Evolutionary conservation across 1,140 invertebrate genomes (phyloP).

Genomic region (Drosophila melanogaster): Release_6_plus_ISO1_MT NC_004354.4:14594501-14595000

Average conservation of each 20-base stretch:
- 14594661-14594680: conserved; percentile 42
- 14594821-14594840: background rate
- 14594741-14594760: too few relatives aligned
- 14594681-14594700: conserved; percentile 7
- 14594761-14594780: background rate
- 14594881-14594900: background rate
- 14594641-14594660: conserved; percentile 3
- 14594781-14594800: background rate
- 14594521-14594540: background rate
- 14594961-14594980: background rate
- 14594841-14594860: background rate
- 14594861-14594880: background rate
- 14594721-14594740: conserved; percentile 2
- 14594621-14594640: conserved; percentile 4
- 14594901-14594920: background rate
- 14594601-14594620: conserved; percentile 2
- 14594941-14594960: too few relatives aligned
- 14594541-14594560: background rate
- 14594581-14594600: conserved; percentile 14
- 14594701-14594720: conserved; percentile 26
- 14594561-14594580: conserved; percentile 22
- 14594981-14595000: background rate
- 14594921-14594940: background rate
- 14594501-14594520: too few relatives aligned
- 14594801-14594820: background rate